Percentiles rank a stretch among this genome's conserved stretches.
Conservation (phyloP, 2,888 invertebrate species). For the Leucania comma region DNA sequence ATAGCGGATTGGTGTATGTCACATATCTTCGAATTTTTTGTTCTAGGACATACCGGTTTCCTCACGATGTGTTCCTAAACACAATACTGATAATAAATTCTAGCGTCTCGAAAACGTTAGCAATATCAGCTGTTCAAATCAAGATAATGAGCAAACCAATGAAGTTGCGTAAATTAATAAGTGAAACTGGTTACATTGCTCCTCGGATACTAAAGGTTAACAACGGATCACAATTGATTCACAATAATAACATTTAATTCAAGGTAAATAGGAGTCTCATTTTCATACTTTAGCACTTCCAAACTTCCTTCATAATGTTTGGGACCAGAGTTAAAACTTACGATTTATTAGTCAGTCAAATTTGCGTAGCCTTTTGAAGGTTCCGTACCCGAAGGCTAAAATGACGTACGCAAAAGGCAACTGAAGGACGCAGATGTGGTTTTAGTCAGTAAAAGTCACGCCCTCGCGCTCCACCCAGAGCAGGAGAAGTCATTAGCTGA, state of each 20-base stretch:
- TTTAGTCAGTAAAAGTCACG: no score
- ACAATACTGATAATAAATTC: not conserved
- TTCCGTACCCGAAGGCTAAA: no score
- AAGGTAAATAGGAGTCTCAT: conserved; percentile 39
- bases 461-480: no score
- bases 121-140: conserved; percentile 7
- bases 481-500: no score
- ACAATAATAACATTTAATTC: conserved; percentile 55
- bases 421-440: no score
- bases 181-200: conserved; percentile 48
- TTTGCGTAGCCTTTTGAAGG: no score
- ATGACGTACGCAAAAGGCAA: no score
- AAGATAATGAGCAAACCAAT: conserved; percentile 31
- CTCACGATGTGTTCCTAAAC: no score
- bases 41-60: no score
- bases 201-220: conserved; percentile 44
- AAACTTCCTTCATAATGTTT: conserved; percentile 10
- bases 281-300: conserved; percentile 6
- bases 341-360: not conserved
- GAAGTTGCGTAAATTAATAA: conserved; percentile 35
- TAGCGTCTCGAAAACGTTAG: not conserved
- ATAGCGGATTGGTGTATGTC: no score
- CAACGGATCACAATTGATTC: conserved; percentile 45
- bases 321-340: not conserved
- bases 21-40: no score